phyloP scores from a whole-genome alignment of 2,797 vertebrate species.

The Anolis apletophallus region DNA sequence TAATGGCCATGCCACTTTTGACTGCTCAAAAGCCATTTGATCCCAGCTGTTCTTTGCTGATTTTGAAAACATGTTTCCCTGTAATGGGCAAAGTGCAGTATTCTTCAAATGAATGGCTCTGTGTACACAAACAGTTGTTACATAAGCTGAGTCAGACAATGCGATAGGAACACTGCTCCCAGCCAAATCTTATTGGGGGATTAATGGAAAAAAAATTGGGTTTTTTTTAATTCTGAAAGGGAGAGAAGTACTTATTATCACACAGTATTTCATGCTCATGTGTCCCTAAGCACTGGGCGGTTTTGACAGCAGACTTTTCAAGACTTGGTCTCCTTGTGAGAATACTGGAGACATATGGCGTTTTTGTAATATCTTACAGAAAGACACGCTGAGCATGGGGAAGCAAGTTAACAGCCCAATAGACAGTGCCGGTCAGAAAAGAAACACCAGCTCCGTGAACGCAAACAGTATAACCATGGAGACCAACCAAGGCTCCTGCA shows the following conservation, averaged over 20 bases:
- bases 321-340: background rate
- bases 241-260: slow-evolving; percentile 5
- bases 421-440: background rate
- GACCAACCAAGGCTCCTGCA: background rate
- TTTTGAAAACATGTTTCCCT: slow-evolving; percentile 8
- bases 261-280: background rate
- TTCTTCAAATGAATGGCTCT: slow-evolving; percentile 7
- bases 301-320: background rate
- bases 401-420: background rate
- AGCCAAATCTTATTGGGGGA: background rate
- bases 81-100: background rate
- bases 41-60: background rate
- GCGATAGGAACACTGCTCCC: background rate
- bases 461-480: background rate
- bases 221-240: background rate
- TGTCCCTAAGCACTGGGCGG: background rate
- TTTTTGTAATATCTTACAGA: slow-evolving; percentile 1
- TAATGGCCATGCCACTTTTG: background rate
- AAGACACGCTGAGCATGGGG: background rate
- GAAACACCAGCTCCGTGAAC: background rate
- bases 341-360: background rate
- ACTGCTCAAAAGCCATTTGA: slow-evolving; percentile 10
- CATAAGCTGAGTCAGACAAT: slow-evolving; percentile 19
- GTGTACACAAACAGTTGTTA: slow-evolving; percentile 13
- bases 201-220: background rate